A percentile compares a stretch with the other conserved stretches of the same genome.
phyloP scores from a whole-genome alignment of 2,888 invertebrate genomes.

The Julus scandinavius region DNA sequence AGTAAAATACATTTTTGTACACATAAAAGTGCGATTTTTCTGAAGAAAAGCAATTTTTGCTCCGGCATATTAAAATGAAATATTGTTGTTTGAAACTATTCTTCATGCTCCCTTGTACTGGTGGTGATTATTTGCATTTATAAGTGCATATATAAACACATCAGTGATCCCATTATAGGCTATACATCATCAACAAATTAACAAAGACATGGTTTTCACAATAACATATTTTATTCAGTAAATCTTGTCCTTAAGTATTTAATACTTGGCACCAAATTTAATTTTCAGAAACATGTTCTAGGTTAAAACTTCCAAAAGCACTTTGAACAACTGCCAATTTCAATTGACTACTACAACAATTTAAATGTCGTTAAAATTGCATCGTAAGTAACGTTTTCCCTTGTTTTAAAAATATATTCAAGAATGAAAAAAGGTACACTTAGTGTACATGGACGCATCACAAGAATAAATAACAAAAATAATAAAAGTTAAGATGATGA shows the following conservation, averaged over 20 bases:
- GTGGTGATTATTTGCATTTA: background rate
- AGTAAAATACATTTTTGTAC: too few species aligned
- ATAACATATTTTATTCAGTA: conserved; percentile 31
- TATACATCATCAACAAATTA: background rate
- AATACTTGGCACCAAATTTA: background rate
- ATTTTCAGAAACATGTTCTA: background rate
- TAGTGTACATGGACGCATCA: conserved; percentile 38
- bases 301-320: background rate
- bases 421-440: conserved; percentile 40
- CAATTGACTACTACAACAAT: background rate
- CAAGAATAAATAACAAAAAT: conserved; percentile 45
- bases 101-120: background rate
- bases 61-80: too few species aligned
- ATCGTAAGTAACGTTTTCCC: background rate
- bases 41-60: too few species aligned
- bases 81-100: too few species aligned
- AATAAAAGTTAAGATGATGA: background rate
- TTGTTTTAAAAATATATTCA: conserved; percentile 32
- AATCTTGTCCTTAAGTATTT: background rate
- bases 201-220: background rate
- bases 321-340: background rate
- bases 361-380: conserved; percentile 1
- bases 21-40: too few species aligned
- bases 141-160: background rate
- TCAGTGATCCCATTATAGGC: too few species aligned